Base-by-base conservation (phyloP, 2,113 vertebrate species). In the Podarcis raffonei region DNA sequence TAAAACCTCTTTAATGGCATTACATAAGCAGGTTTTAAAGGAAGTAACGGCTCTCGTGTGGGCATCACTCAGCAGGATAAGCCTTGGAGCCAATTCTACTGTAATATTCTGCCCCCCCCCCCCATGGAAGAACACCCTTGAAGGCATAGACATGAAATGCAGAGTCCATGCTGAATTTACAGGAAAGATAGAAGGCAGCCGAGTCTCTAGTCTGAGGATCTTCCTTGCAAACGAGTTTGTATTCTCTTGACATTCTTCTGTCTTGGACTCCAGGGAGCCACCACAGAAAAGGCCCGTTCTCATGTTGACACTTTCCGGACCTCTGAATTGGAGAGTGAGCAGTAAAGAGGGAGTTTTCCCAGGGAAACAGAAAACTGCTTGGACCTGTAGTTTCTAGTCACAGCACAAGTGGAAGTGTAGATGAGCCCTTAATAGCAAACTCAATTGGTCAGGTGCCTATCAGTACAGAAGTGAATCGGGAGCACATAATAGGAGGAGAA, bases 11-110 rank as follows among this genome's bases (percentile, higher is more conserved):
- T 65, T 86, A 83, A 86, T 77, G 39, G 79, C 48, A 82, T 83
- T 90, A 77, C 59, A 69, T 86, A 86, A 86, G 79, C 71, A 35
- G 42, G 71, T 57, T 82, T 89, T 69, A 69, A 77, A 75, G n/a
- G 39, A 88, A 77, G 62, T 57, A 78, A 83, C 11, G 22, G 42
- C 81, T 84, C 87, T 69, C 5, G 15, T 39, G 62, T 84, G 81
- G 74, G 32, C 81, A 37, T 53, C n/a, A 68, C 39, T 89, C 69
- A 42, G 81, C 59, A 23, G 35, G 71, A 16, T 88, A 83, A 72
- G 86, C 32, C 35, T 59, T 37, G 27, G 37, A 84, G 74, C n/a
- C 74, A 69, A 89, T 84, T 78, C 62, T 16, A 66, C 23, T 20
- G 30, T 53, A 27, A 35, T 83, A 25, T 68, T 7, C 42, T 66